Conservation (phyloP, 2,113 vertebrate genomes). For the Columba janthina region DNA sequence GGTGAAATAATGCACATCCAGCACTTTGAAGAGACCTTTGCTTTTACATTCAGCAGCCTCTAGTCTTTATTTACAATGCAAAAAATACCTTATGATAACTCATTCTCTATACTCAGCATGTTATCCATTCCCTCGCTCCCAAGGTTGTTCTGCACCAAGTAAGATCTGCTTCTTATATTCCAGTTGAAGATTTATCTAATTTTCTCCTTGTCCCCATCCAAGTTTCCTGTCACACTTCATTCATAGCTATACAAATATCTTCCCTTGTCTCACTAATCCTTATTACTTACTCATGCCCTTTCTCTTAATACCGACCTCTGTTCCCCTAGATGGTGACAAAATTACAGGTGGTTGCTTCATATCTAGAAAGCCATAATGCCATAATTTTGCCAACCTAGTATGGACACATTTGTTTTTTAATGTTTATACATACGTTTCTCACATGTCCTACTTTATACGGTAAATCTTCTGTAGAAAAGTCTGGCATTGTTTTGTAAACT, state of each 20-base stretch:
- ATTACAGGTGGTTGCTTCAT: background rate
- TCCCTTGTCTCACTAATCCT: background rate
- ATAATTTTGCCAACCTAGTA: background rate
- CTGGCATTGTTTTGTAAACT: background rate
- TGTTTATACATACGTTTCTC: background rate
- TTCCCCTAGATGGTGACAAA: background rate
- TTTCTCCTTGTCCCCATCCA: background rate
- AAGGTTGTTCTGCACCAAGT: background rate
- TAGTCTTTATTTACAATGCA: background rate
- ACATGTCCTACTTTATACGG: background rate
- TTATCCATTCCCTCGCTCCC: background rate
- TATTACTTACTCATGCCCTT: background rate
- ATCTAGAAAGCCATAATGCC: background rate
- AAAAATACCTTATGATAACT: background rate
- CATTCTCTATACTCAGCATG: background rate
- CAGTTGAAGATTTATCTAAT: background rate
- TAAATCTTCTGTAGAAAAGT: background rate
- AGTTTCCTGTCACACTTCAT: background rate
- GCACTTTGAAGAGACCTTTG: background rate
- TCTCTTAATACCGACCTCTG: background rate
- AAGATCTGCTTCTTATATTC: background rate
- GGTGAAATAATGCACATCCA: background rate
- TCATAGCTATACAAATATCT: background rate
- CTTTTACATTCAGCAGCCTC: background rate
- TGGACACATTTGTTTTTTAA: background rate